Conservation (phyloP, 2,797 vertebrate species). For the Enteromius fasciolatus region DNA sequence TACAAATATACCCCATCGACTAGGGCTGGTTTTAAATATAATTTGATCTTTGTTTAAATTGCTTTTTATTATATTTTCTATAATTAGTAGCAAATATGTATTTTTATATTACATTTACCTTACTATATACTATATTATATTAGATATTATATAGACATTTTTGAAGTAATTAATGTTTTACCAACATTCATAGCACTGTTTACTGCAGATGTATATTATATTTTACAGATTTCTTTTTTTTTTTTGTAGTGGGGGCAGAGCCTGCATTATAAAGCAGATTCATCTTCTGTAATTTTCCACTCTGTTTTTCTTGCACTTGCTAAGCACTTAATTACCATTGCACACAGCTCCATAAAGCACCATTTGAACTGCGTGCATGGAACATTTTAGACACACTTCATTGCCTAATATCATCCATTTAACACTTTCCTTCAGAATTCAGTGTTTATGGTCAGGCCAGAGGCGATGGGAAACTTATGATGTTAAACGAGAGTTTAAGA, state of each 20-base stretch:
- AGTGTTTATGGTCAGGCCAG: conserved; percentile 36
- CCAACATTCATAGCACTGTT: neutral
- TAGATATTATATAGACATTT: no score
- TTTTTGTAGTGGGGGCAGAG: neutral
- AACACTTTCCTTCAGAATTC: conserved; percentile 46
- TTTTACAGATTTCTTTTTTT: neutral
- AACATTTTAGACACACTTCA: conserved; percentile 59
- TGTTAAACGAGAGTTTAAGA: conserved; percentile 51
- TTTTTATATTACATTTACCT: no score
- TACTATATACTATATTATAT: no score
- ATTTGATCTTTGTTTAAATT: neutral
- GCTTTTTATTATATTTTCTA: neutral
- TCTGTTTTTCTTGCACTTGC: neutral
- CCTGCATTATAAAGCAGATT: neutral
- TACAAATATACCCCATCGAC: no score
- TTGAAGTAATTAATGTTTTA: no score
- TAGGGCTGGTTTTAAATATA: no score
- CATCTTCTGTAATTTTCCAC: neutral
- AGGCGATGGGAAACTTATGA: conserved; percentile 44
- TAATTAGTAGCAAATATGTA: neutral
- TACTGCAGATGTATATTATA: neutral
- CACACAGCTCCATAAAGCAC: conserved; percentile 21
- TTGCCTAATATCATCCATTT: conserved; percentile 47
- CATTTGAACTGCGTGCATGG: conserved; percentile 38
- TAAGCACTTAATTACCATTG: conserved; percentile 38